Base-by-base conservation (phyloP, 64 coral and sea anemone genomes). In the Actinia tenebrosa region DNA sequence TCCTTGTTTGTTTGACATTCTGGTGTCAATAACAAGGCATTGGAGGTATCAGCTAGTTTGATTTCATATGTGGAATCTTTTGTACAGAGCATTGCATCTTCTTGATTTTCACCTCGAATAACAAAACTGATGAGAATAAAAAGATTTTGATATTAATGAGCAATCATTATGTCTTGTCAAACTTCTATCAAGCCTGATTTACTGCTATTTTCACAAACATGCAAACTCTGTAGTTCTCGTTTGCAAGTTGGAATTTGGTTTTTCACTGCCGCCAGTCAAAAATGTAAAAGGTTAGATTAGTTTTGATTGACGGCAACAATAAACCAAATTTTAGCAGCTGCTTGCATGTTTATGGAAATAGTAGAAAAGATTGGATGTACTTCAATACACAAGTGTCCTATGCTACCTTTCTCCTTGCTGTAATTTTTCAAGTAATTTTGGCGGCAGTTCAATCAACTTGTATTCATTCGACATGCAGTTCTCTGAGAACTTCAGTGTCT, bases 31-130 rank as follows among this genome's bases (percentile, higher is more conserved):
- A 99, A 47, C 18, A 99, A 81, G 17, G 90, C 72, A 81, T 99
- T 99, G 11, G 97, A 99, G 19, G 90, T 95, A 52, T 99, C 97
- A 10, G 97, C 97, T n/a, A 90, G 53, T 61, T 93, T 95, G 50
- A 99, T 72, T 60, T 99, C 97, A 91, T 86, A 99, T 80, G 93
- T 99, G 81, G 59, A 82, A 64, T 92, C 88, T 56, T 88, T 86
- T 78, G 97, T 93, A 72, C 93, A 99, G 46, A 99, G 56, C 8
- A 99, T 86, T 55, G 97, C 97, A 79, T 99, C 97, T 82, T 99
- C 97, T 71, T 99, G 93, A 53, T 88, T 89, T 26, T 95, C 97
- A 44, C 97, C 97, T 86, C 97, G 91, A 58, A 99, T 99, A 42
- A 92, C 64, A 61, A 99, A 82, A 83, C 97, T 98, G 44, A 17